These are phyloP conservation scores for Apotomis turbidana DNA, from an alignment of 2,888 invertebrate genomes.

Conservation along the genomic window DNA sequence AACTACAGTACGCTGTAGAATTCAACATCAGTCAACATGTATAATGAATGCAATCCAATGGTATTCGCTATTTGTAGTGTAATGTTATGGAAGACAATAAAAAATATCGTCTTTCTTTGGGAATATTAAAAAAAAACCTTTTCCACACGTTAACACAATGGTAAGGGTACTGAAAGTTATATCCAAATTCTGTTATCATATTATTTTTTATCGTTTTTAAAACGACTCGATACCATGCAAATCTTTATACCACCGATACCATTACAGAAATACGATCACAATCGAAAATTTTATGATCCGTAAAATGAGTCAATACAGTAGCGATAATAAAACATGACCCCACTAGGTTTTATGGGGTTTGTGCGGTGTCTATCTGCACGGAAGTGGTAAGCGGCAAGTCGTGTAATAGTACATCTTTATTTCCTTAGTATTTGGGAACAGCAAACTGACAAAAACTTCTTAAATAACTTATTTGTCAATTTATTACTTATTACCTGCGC, in stretches of 20 bases:
- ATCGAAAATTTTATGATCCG: conserved; percentile 59
- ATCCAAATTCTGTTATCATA: conserved; percentile 17
- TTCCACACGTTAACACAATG: too few relatives aligned
- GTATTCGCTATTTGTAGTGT: too few relatives aligned
- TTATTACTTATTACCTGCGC: too few relatives aligned
- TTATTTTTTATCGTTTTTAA: conserved; percentile 27
- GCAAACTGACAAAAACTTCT: too few relatives aligned
- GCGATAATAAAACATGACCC: conserved; percentile 52
- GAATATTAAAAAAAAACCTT: too few relatives aligned
- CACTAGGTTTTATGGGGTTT: conserved; percentile 48
- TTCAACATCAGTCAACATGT: too few relatives aligned
- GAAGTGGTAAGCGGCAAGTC: conserved; percentile 33
- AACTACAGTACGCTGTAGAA: too few relatives aligned
- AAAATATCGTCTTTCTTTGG: too few relatives aligned
- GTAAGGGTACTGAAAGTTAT: neutral
- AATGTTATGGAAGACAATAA: too few relatives aligned
- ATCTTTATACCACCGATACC: conserved; percentile 48
- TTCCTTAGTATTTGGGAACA: too few relatives aligned
- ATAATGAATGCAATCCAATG: too few relatives aligned
- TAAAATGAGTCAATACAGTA: conserved; percentile 57
- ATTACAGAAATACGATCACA: conserved; percentile 51
- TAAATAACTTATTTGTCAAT: too few relatives aligned
- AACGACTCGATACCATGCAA: conserved; percentile 53
- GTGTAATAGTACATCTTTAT: neutral
- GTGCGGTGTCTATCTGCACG: conserved; percentile 49